Percentiles rank a stretch among this genome's conserved stretches.
These are phyloP conservation scores for Dasyornis broadbenti DNA, from an alignment of 2,113 vertebrate species.

Conservation along the genomic window DNA sequence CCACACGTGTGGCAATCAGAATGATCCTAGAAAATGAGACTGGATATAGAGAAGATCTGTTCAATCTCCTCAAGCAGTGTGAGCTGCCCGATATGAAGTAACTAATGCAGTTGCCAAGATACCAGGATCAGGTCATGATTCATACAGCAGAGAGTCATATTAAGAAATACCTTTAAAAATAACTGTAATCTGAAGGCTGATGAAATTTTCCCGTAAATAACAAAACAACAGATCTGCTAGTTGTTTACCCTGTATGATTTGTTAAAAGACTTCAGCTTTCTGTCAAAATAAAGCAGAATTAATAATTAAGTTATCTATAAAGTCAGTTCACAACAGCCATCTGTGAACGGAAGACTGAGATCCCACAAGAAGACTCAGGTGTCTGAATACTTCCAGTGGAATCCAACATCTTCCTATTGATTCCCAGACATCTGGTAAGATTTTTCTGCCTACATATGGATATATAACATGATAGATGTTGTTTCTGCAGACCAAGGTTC, in stretches of 20 bases:
- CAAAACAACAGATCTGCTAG: not conserved
- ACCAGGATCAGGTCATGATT: not conserved
- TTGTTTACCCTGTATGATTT: not conserved
- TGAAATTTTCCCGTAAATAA: not conserved
- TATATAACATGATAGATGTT: not conserved
- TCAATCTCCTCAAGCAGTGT: not conserved
- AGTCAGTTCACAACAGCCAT: not conserved
- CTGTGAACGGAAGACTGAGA: not conserved
- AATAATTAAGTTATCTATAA: not conserved
- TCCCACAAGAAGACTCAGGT: not conserved
- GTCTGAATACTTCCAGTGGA: not conserved
- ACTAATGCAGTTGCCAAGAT: slow-evolving; percentile 26
- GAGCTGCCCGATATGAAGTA: not conserved
- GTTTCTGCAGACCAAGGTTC: not conserved
- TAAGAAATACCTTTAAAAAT: not conserved
- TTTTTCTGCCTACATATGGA: not conserved
- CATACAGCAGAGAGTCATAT: not conserved
- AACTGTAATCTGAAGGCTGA: not conserved
- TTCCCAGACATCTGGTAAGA: not conserved
- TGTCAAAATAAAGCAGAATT: not conserved
- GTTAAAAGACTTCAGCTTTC: not conserved
- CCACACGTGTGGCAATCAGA: not conserved
- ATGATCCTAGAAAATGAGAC: not conserved
- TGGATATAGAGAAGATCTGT: not conserved
- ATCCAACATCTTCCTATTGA: not conserved